phyloP scores from a whole-genome alignment of 2,113 vertebrate genomes.

The Junco hyemalis region DNA sequence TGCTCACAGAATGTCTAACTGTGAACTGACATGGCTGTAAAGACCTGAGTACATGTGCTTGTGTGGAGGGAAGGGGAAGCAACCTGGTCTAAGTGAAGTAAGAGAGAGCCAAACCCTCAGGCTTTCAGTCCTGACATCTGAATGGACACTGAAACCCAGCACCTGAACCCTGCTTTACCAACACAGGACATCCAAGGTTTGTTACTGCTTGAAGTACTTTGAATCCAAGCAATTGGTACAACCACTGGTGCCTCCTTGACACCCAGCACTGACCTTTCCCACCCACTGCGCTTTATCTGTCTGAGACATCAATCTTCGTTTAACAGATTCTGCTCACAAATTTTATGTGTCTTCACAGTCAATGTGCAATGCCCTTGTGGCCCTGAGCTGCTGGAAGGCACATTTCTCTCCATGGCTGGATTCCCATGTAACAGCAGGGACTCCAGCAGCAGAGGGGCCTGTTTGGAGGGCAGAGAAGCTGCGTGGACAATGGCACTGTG shows the following conservation, averaged over 20 bases:
- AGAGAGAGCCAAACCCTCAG: neutral
- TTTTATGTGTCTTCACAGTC: neutral
- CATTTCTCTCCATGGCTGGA: neutral
- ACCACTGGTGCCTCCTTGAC: neutral
- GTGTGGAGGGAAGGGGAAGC: neutral
- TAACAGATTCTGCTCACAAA: neutral
- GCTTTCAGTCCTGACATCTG: neutral
- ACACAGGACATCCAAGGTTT: neutral
- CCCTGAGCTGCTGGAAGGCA: neutral
- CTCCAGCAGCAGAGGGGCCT: neutral
- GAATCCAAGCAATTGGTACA: neutral
- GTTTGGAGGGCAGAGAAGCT: neutral
- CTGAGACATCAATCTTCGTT: neutral
- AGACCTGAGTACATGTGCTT: fast-evolving
- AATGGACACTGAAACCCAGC: neutral
- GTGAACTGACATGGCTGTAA: neutral
- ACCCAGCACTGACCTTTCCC: neutral
- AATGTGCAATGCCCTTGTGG: fast-evolving
- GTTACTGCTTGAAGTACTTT: neutral
- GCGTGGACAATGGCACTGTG: fast-evolving
- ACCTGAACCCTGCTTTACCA: neutral
- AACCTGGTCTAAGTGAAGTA: neutral
- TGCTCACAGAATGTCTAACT: neutral
- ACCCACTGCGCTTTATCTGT: neutral
- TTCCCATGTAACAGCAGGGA: neutral